Conservation (phyloP, 2,888 invertebrate species). For the Smittia sp. region DNA sequence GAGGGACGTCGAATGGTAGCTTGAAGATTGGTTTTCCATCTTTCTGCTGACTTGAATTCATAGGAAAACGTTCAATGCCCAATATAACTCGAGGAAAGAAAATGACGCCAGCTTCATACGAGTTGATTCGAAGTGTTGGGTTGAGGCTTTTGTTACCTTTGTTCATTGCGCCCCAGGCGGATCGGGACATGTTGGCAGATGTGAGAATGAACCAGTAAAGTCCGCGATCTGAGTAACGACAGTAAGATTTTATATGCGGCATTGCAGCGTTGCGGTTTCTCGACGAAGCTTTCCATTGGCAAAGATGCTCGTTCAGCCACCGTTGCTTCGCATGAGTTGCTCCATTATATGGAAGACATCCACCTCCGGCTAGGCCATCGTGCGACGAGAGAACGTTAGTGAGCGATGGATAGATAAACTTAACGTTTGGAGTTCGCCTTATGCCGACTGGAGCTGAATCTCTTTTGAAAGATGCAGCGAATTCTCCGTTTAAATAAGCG, state of each 20-base stretch:
- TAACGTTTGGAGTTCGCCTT: slow-evolving; percentile 57
- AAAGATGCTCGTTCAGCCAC: slow-evolving; percentile 74
- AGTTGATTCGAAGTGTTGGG: slow-evolving; percentile 66
- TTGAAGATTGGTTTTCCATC: slow-evolving; percentile 42
- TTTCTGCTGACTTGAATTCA: slow-evolving; percentile 22
- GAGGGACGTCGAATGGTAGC: slow-evolving; percentile 80
- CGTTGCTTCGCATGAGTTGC: slow-evolving; percentile 75
- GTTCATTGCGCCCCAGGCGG: slow-evolving; percentile 85
- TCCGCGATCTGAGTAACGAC: slow-evolving; percentile 68
- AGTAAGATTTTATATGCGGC: slow-evolving; percentile 94
- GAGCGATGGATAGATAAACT: slow-evolving; percentile 72
- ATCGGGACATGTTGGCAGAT: slow-evolving; percentile 94
- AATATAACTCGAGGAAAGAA: slow-evolving; percentile 82
- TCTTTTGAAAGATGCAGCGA: slow-evolving; percentile 62
- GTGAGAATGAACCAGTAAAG: slow-evolving; percentile 79
- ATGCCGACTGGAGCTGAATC: slow-evolving; percentile 57
- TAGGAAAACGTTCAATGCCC: slow-evolving; percentile 50
- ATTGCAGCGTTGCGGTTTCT: slow-evolving; percentile 75
- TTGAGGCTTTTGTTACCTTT: slow-evolving; percentile 58
- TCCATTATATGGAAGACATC: slow-evolving; percentile 83
- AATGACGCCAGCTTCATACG: slow-evolving; percentile 88
- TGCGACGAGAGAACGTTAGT: slow-evolving; percentile 83
- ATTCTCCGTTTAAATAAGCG: slow-evolving; percentile 75
- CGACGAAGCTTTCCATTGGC: slow-evolving; percentile 77
- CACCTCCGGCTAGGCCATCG: slow-evolving; percentile 81